Conservation (phyloP, 1,140 invertebrate genomes). For the Drosophila kanapiae region DNA sequence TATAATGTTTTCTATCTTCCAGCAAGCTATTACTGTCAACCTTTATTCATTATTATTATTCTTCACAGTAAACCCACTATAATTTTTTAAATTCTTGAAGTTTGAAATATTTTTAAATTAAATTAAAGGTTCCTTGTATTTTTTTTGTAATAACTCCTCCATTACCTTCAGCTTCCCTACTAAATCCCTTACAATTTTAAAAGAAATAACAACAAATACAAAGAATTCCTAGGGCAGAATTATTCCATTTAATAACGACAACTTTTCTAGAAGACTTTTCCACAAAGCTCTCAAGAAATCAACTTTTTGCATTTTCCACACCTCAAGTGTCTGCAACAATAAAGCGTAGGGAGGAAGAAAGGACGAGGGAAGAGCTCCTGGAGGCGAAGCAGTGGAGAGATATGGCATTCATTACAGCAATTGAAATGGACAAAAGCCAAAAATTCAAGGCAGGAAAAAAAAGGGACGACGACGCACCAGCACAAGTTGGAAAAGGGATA, state of each 20-base stretch:
- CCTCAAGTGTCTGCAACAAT: conserved; percentile 65
- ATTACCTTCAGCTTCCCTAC: neutral
- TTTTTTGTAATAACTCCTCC: neutral
- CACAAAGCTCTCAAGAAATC: conserved; percentile 56
- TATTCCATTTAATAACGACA: conserved; percentile 54
- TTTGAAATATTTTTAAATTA: neutral
- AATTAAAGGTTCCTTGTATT: neutral
- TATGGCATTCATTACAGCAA: conserved; percentile 64
- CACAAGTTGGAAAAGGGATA: conserved; percentile 54
- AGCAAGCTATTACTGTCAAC: neutral
- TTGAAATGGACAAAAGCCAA: conserved; percentile 71
- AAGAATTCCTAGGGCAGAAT: conserved; percentile 6
- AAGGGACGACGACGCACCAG: conserved; percentile 18
- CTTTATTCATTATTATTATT: too few species aligned
- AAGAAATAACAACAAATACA: neutral
- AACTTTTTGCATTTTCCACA: conserved; percentile 65
- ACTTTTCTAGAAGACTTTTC: conserved; percentile 34
- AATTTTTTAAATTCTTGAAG: neutral
- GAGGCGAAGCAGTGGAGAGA: conserved; percentile 21
- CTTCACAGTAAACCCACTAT: neutral
- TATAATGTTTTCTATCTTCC: too few species aligned
- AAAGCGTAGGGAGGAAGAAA: conserved; percentile 7
- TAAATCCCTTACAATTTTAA: neutral
- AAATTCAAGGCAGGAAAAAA: conserved; percentile 53
- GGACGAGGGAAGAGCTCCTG: conserved; percentile 6